phyloP scores from a whole-genome alignment of 2,888 invertebrate species.

The Tetropium fuscum region DNA sequence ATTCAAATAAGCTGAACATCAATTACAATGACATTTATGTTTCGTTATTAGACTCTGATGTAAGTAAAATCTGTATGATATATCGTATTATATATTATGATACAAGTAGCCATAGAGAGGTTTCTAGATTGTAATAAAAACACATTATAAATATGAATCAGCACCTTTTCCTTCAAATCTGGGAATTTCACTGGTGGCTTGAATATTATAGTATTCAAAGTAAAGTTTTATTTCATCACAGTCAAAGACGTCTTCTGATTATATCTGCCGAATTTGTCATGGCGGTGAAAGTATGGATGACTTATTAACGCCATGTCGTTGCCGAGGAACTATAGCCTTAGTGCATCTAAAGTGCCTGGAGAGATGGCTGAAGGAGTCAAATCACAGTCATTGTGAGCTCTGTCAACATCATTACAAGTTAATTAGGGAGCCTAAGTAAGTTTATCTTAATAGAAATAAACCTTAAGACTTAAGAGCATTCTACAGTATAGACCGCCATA shows the following conservation, averaged over 20 bases:
- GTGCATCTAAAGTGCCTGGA: conserved; percentile 71
- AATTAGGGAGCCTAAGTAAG: conserved; percentile 63
- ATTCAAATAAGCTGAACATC: conserved; percentile 54
- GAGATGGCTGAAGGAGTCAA: conserved; percentile 70
- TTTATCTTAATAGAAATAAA: too few relatives aligned
- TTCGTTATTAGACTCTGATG: conserved; percentile 52
- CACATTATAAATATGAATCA: too few relatives aligned
- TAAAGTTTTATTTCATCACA: conserved; percentile 6
- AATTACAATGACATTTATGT: conserved; percentile 55
- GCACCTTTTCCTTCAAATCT: too few relatives aligned
- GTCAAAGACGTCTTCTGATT: conserved; percentile 43
- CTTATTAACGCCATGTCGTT: conserved; percentile 69
- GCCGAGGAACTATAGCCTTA: conserved; percentile 69
- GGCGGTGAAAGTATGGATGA: conserved; percentile 63
- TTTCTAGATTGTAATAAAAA: too few relatives aligned
- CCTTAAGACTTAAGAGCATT: too few relatives aligned
- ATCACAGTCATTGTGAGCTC: conserved; percentile 69
- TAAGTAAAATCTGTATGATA: conserved; percentile 39
- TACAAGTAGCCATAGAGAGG: too few relatives aligned
- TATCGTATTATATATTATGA: not conserved
- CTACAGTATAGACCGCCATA: too few relatives aligned
- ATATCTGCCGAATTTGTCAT: conserved; percentile 64
- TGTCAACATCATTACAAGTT: conserved; percentile 69
- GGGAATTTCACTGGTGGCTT: not conserved
- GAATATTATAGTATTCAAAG: not conserved